Evolutionary conservation across 2,888 invertebrate species (phyloP).

Genomic region (Idaea straminata): DNA sequence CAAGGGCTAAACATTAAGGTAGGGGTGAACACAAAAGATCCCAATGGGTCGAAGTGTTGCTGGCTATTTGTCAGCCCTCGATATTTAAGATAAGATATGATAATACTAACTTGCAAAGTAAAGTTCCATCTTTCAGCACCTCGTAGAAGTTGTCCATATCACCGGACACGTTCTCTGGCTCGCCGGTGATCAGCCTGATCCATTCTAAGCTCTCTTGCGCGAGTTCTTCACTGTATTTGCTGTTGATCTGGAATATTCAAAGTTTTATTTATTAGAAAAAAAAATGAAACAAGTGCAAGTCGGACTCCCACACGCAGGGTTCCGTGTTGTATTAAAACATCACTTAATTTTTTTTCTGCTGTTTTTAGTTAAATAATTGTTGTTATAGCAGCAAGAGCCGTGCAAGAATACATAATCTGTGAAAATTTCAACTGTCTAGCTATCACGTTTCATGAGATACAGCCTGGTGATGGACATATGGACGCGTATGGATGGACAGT

Average conservation of each 20-base stretch:
- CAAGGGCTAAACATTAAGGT: too few species aligned
- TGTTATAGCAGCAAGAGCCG: too few species aligned
- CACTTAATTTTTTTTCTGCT: too few species aligned
- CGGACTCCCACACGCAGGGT: neutral
- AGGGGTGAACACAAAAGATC: too few species aligned
- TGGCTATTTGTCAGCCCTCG: too few species aligned
- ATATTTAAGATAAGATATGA: too few species aligned
- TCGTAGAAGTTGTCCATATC: constrained; percentile 97
- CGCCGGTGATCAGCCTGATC: constrained; percentile 93
- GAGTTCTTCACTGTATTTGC: constrained; percentile 97
- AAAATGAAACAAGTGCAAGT: neutral
- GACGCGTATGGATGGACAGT: too few species aligned
- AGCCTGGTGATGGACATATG: too few species aligned
- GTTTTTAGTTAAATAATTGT: too few species aligned
- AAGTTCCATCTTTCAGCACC: constrained; percentile 92
- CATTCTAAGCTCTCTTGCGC: constrained; percentile 96
- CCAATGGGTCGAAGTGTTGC: too few species aligned
- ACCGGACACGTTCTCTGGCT: constrained; percentile 91
- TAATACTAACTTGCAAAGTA: constrained; percentile 90
- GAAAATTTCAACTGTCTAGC: neutral
- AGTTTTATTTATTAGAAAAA: neutral
- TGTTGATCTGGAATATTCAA: constrained; percentile 87
- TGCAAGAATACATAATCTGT: neutral
- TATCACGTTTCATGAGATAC: too few species aligned
- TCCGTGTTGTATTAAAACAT: too few species aligned